phyloP scores from a whole-genome alignment of 2,888 invertebrate species.

The Dasypolia templi region DNA sequence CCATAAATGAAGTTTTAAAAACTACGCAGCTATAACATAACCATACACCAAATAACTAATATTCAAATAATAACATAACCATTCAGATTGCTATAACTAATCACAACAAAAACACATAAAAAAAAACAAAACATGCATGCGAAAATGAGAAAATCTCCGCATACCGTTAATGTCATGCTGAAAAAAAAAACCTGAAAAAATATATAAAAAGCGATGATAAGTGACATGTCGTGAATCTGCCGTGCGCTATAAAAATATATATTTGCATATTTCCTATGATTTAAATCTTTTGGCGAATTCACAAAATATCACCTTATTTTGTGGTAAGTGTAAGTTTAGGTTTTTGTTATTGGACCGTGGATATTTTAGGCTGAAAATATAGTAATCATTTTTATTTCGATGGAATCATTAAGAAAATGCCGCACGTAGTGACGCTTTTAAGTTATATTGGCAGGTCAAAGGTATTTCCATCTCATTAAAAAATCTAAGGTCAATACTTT shows the following conservation, averaged over 20 bases:
- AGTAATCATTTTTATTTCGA: neutral
- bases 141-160: constrained; percentile 34
- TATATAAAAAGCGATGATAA: constrained; percentile 70
- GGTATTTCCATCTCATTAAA: neutral
- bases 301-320: constrained; percentile 63
- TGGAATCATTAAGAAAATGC: neutral
- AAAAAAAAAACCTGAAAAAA: constrained; percentile 55
- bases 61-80: constrained; percentile 5
- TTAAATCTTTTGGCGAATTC: constrained; percentile 50
- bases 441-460: neutral
- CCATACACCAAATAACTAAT: neutral
- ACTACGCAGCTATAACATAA: too few relatives aligned
- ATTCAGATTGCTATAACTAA: constrained; percentile 59
- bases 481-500: constrained; percentile 11
- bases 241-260: constrained; percentile 66
- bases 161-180: constrained; percentile 54
- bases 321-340: constrained; percentile 23
- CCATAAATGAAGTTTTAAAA: too few relatives aligned
- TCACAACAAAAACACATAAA: constrained; percentile 42
- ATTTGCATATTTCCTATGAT: constrained; percentile 4
- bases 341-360: constrained; percentile 21
- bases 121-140: constrained; percentile 48
- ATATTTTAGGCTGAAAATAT: constrained; percentile 1
- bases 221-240: constrained; percentile 76
- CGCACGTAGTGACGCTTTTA: neutral